Evolutionary conservation across 1,140 invertebrate genomes (phyloP), one percentile per base, ranked within the genome.

Genomic region (Tetramorium alpestre): DNA sequence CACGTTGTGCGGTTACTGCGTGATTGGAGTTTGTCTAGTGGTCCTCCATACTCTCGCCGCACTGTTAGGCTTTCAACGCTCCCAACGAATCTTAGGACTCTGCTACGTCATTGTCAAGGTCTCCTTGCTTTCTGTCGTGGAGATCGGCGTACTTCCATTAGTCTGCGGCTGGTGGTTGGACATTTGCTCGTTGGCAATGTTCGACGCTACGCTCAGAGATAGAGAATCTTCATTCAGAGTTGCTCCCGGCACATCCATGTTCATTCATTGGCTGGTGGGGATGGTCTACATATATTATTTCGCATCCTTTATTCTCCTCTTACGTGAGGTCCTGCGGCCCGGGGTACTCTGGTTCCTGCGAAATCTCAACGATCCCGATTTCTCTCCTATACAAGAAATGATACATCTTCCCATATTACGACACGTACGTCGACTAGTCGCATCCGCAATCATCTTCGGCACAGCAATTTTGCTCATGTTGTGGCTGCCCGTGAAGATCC

Each of bases 281-380:
- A 99, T 99, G 99, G 97, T 99, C 1, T 99, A 99, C 94, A 99
- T 99, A 18, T 99, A 99, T 95, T 99, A 99, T 95, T 99, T 99
- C 94, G 99, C 99, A 10, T 99, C 99, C 0, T 99, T 99, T 93
- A 98, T 99, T 54, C 96, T 99, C 0, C 95, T 99, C 1, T 94
- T 99, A 3, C 96, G 99, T 65, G 99, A 99, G 96, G 98, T 99
- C 3, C 93, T 99, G 8, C 96, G 99, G 72, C 99, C 99, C 0
- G 99, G 99, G 0, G 98, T 99, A 0, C 96, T 99, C 0, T 99
- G 99, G 99, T 99, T 99, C 94, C 95, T 99, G 69, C 96, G 99
- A 89, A 99, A 99, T 94, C 96, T 99, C 10, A 99, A 99, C 94
- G 99, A 99, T 96, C 99, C 99, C 0, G 99, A 99, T 92, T 99